These are phyloP conservation scores for Andrena chrysosceles DNA, from an alignment of 2,888 invertebrate species.

Conservation along the genomic window DNA sequence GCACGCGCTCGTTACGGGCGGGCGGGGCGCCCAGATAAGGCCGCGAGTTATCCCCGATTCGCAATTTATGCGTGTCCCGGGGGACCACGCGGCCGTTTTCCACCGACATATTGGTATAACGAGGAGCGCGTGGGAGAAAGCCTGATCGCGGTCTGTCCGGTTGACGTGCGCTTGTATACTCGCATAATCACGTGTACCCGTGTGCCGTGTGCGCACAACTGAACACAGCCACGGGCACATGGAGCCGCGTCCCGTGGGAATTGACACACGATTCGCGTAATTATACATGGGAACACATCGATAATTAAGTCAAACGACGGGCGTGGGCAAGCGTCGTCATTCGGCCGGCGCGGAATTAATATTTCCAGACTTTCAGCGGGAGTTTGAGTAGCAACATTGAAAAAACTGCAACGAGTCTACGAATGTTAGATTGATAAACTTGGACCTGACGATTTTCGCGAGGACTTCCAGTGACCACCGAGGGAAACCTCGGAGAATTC, in stretches of 20 bases:
- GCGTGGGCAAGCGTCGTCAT: not conserved
- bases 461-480: not conserved
- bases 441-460: not conserved
- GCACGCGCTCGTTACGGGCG: not conserved
- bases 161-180: slow-evolving; percentile 35
- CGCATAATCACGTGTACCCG: slow-evolving; percentile 34
- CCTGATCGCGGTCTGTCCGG: slow-evolving; percentile 38
- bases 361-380: slow-evolving; percentile 21
- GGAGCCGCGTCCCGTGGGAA: slow-evolving; percentile 61
- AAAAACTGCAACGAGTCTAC: not conserved
- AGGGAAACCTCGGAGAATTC: not conserved
- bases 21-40: not conserved
- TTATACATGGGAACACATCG: slow-evolving; percentile 42
- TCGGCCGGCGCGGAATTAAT: slow-evolving; percentile 6
- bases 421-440: not conserved
- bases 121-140: slow-evolving; percentile 52
- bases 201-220: slow-evolving; percentile 10
- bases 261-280: slow-evolving; percentile 64
- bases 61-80: slow-evolving; percentile 44
- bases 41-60: slow-evolving; percentile 51
- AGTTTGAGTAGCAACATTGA: no score
- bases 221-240: slow-evolving; percentile 2
- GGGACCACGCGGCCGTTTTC: slow-evolving; percentile 50
- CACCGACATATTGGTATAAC: slow-evolving; percentile 61
- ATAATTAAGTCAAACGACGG: slow-evolving; percentile 52